Evolutionary conservation across 1,140 invertebrate species (phyloP), one percentile per base, ranked within the genome.

Genomic region (Zaprionus inermis): DNA sequence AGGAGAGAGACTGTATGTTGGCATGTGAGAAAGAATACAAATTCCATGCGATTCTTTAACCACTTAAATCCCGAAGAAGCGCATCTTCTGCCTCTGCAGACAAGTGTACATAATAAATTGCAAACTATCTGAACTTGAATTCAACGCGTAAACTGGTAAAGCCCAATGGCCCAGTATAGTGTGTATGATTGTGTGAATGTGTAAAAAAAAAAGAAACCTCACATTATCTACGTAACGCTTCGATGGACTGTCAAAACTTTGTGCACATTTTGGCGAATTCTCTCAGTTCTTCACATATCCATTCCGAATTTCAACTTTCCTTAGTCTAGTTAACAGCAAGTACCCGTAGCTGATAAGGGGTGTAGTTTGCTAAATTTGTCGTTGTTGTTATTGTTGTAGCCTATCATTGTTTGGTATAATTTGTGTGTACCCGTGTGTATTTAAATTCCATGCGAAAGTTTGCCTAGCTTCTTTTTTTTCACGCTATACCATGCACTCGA

Each of bases 201-300:
- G 11, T 54, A 54, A 28, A 28, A 28, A 28, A 28, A 1, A 28
- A 16, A 20, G 22, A 58, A 18, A 41, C 10, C 24, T 2, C 18
- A 38, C 24, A 10, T 69, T 77, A 80, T 85, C 70, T 61, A 71
- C 44, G 67, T 80, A 71, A 84, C 74, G 81, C 81, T 84, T 44
- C 70, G 71, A 75, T 69, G 60, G 49, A 57, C 64, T 81, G 67
- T 63, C 74, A 78, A 78, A 79, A 68, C 51, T 16, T 38, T 49
- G 32, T 16, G 36, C 16, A 22, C 56, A 30, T 36, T 68, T 10
- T 3, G 6, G 14, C 22, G 4, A 55, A 34, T 56, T 24, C 22
- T 18, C 44, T 56, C 52, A 46, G 30, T 52, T 58, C 32, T 49
- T 68, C 22, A 3, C 41, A 51, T 61, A 38, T 59, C 14, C 5